Conservation (phyloP, 1,140 invertebrate species). For the Muscidifurax raptorellus region DNA sequence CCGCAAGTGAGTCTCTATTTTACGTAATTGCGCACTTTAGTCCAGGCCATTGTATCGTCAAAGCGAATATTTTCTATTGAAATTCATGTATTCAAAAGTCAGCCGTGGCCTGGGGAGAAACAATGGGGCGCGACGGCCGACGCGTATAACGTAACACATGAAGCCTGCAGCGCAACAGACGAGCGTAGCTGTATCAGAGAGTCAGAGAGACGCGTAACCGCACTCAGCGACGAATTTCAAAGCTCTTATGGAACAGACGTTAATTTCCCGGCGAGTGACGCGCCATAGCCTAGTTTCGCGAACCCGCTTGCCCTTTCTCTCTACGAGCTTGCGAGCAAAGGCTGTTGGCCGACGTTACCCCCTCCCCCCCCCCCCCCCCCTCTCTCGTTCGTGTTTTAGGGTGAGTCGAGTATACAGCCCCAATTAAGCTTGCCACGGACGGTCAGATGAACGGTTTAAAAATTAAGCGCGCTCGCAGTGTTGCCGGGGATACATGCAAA, state of each 20-base stretch:
- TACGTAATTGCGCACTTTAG: constrained; percentile 7
- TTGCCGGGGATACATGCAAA: background rate
- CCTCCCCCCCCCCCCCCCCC: background rate
- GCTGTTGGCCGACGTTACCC: background rate
- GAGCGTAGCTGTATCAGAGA: background rate
- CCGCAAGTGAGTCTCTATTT: background rate
- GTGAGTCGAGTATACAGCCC: background rate
- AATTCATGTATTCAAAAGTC: background rate
- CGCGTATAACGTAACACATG: background rate
- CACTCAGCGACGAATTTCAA: constrained; percentile 24
- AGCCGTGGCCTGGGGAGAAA: background rate
- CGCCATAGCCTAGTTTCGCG: background rate
- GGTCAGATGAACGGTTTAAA: background rate
- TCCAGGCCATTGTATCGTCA: background rate
- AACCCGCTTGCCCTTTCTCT: background rate
- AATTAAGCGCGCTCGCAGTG: background rate
- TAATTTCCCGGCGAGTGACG: constrained; percentile 15
- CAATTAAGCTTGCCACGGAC: background rate
- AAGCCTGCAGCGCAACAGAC: background rate
- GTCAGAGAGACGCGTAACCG: background rate
- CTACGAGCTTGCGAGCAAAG: background rate
- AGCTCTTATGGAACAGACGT: constrained; percentile 7
- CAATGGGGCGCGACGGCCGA: background rate
- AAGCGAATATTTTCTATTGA: constrained; percentile 15
- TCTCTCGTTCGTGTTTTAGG: background rate